Evolutionary conservation across 2,797 vertebrate genomes (phyloP).

Genomic region (Telmatherina bonti): DNA sequence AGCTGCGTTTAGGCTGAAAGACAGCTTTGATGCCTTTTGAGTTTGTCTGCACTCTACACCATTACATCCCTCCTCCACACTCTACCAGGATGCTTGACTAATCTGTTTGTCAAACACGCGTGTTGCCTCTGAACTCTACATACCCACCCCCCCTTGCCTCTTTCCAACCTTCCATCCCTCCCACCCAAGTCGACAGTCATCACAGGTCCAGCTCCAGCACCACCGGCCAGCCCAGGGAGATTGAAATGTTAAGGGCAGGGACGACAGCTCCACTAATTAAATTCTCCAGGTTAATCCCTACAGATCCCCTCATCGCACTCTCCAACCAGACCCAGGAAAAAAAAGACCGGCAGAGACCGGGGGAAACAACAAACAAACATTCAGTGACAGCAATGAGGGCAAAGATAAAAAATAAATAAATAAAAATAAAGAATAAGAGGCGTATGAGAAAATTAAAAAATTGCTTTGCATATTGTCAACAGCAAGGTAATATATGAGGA

Average conservation of each 20-base stretch:
- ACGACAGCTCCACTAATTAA: slow-evolving; percentile 90
- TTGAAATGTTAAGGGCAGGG: slow-evolving; percentile 82
- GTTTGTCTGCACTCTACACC: slow-evolving; percentile 12
- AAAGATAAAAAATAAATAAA: slow-evolving; percentile 9
- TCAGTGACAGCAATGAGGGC: slow-evolving; percentile 45
- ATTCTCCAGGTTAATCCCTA: slow-evolving; percentile 96
- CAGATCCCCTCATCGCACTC: slow-evolving; percentile 88
- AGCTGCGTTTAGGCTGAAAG: neutral
- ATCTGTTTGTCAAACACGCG: slow-evolving; percentile 78
- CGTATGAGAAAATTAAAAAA: slow-evolving; percentile 42
- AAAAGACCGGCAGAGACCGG: slow-evolving; percentile 47
- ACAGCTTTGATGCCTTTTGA: neutral
- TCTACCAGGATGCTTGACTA: slow-evolving; percentile 62
- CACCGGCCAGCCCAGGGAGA: slow-evolving; percentile 62
- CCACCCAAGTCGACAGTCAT: slow-evolving; percentile 64
- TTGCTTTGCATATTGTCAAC: slow-evolving; percentile 23
- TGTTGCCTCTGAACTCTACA: slow-evolving; percentile 58
- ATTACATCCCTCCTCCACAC: slow-evolving; percentile 43
- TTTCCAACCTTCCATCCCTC: slow-evolving; percentile 27
- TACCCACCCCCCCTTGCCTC: slow-evolving; percentile 13
- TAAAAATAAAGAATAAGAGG: slow-evolving; percentile 28
- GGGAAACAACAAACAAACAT: slow-evolving; percentile 75
- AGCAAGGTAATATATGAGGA: slow-evolving; percentile 39
- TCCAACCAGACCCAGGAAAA: slow-evolving; percentile 76
- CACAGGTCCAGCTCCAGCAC: slow-evolving; percentile 71